Evolutionary conservation across 1,140 invertebrate species (phyloP).

Genomic region (Nephila pilipes): DNA sequence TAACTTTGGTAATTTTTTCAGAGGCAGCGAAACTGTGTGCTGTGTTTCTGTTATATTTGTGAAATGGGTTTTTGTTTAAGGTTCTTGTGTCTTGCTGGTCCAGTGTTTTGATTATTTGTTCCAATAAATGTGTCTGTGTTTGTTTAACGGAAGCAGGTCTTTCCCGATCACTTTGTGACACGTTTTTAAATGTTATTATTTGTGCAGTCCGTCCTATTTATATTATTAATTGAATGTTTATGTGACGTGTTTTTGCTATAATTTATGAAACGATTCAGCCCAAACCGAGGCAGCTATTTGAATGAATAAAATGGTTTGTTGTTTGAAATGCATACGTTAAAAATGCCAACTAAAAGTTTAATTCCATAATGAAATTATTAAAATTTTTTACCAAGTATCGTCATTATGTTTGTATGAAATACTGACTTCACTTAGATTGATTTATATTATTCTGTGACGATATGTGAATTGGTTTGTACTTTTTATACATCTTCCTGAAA

Average conservation of each 20-base stretch:
- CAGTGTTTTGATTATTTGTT: background rate
- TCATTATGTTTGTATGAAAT: no score
- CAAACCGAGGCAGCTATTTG: slow-evolving; percentile 28
- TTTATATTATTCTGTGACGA: background rate
- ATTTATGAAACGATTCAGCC: slow-evolving; percentile 30
- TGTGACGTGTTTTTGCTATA: background rate
- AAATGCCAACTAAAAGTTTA: background rate
- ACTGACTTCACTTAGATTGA: background rate
- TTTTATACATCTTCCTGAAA: background rate
- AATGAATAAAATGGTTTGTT: background rate
- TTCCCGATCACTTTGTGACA: background rate
- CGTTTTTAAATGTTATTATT: slow-evolving; percentile 5
- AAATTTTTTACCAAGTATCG: background rate
- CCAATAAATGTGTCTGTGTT: background rate
- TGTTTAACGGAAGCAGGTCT: slow-evolving; percentile 7
- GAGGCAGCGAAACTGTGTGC: no score
- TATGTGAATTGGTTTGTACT: background rate
- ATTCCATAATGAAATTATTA: background rate
- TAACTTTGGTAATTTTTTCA: no score
- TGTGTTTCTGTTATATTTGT: no score
- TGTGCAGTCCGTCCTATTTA: slow-evolving; percentile 27
- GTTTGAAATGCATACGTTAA: background rate
- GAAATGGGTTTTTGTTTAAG: background rate
- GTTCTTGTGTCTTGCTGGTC: background rate
- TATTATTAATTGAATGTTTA: slow-evolving; percentile 9